A percentile compares a stretch with the other conserved stretches of the same genome.
Conservation (phyloP, 2,113 vertebrate species). For the Phylloscopus trochilus region DNA sequence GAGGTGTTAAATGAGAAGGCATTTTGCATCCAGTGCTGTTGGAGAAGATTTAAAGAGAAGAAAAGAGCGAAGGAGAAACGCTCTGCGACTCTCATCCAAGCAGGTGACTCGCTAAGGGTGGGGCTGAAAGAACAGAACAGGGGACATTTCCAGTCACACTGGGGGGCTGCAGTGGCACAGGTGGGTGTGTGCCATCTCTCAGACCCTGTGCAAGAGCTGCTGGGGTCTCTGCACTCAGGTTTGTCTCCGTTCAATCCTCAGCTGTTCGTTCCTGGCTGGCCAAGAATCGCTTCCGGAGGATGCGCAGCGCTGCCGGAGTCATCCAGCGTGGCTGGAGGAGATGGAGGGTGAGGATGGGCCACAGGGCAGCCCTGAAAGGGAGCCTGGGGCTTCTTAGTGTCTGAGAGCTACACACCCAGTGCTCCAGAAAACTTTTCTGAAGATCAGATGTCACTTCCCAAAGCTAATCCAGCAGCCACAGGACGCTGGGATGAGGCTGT, state of each 20-base stretch:
- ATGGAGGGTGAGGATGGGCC: conserved; percentile 81
- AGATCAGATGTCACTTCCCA: neutral
- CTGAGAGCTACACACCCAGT: neutral
- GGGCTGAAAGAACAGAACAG: neutral
- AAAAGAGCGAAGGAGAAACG: conserved; percentile 56
- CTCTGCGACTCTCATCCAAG: conserved; percentile 85
- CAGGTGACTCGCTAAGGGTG: conserved; percentile 73
- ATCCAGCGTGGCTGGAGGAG: conserved; percentile 84
- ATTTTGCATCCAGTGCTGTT: conserved; percentile 86
- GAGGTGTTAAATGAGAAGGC: conserved; percentile 78
- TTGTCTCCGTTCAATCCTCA: conserved; percentile 38
- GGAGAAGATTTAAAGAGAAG: conserved; percentile 75
- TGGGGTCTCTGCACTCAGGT: neutral
- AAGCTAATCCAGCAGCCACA: neutral
- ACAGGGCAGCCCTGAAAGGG: neutral
- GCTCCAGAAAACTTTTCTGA: neutral
- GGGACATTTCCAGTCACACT: neutral
- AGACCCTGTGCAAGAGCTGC: neutral
- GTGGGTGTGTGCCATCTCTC: neutral
- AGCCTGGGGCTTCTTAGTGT: neutral
- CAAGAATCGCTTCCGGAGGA: conserved; percentile 74
- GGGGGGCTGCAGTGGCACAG: neutral
- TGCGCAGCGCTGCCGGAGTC: conserved; percentile 74
- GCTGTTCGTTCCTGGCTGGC: conserved; percentile 87
- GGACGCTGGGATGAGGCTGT: neutral